These are phyloP conservation scores for Melieria omissa DNA, from an alignment of 2,888 invertebrate genomes.

Conservation along the genomic window DNA sequence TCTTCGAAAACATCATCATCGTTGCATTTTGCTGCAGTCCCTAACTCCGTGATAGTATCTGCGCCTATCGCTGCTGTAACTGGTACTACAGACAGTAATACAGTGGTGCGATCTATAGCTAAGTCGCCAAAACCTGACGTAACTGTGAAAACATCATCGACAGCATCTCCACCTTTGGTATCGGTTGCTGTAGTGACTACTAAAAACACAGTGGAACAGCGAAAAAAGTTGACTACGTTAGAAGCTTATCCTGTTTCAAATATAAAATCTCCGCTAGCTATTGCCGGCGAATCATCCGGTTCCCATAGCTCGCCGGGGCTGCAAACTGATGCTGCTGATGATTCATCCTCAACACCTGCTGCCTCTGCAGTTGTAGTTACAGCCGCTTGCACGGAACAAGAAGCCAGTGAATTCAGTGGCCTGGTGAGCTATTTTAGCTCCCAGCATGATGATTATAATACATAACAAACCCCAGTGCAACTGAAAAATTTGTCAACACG, in stretches of 20 bases:
- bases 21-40: constrained; percentile 38
- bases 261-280: constrained; percentile 56
- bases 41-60: constrained; percentile 56
- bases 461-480: constrained; percentile 68
- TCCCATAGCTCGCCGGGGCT: constrained; percentile 56
- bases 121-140: constrained; percentile 53
- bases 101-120: constrained; percentile 15
- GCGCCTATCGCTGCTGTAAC: constrained; percentile 49
- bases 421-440: constrained; percentile 93
- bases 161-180: constrained; percentile 46
- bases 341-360: constrained; percentile 57
- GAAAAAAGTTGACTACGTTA: constrained; percentile 62
- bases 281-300: constrained; percentile 52
- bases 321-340: constrained; percentile 49
- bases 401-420: constrained; percentile 83
- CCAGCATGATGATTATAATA: constrained; percentile 88
- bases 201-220: constrained; percentile 48
- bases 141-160: constrained; percentile 44
- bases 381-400: constrained; percentile 42
- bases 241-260: constrained; percentile 57
- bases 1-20: constrained; percentile 52
- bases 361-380: constrained; percentile 54
- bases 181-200: constrained; percentile 48
- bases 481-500: neutral
- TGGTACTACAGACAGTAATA: constrained; percentile 37